Evolutionary conservation across 2,888 invertebrate genomes (phyloP).

Genomic region (Xiphydria camelus): DNA sequence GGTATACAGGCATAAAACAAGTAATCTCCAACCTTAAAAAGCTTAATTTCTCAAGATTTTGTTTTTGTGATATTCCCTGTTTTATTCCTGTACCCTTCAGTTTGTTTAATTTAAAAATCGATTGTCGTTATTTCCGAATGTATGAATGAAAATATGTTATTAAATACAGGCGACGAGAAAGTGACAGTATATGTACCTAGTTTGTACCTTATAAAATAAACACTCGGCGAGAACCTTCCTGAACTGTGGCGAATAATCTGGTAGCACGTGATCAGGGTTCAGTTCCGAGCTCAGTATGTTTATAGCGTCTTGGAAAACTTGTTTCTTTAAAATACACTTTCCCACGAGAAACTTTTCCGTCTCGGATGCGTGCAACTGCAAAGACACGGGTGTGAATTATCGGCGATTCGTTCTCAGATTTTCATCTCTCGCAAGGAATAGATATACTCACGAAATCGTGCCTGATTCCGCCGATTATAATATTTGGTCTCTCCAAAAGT

Average conservation of each 20-base stretch:
- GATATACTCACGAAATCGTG: conserved; percentile 55
- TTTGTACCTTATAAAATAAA: conserved; percentile 78
- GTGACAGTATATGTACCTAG: too few relatives aligned
- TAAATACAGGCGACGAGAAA: conserved; percentile 18
- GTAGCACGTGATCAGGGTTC: conserved; percentile 65
- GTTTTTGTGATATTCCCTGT: too few relatives aligned
- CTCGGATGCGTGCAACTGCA: conserved; percentile 63
- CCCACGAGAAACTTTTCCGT: conserved; percentile 62
- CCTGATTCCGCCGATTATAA: conserved; percentile 61
- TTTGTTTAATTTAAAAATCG: too few relatives aligned
- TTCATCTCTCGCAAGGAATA: too few relatives aligned
- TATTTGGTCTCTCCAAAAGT: conserved; percentile 60
- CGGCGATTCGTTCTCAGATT: too few relatives aligned
- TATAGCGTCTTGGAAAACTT: conserved; percentile 61
- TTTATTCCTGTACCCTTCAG: too few relatives aligned
- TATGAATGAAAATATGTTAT: conserved; percentile 15
- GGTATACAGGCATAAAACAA: too few relatives aligned
- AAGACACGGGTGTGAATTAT: too few relatives aligned
- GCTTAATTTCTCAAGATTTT: too few relatives aligned
- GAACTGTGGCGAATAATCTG: conserved; percentile 71
- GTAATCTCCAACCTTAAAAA: too few relatives aligned
- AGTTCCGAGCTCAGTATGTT: conserved; percentile 64
- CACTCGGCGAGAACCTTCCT: conserved; percentile 72
- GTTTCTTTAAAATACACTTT: conserved; percentile 57
- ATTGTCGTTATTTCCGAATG: too few relatives aligned